phyloP scores from a whole-genome alignment of 2,888 invertebrate species.

The Euclidia mi region DNA sequence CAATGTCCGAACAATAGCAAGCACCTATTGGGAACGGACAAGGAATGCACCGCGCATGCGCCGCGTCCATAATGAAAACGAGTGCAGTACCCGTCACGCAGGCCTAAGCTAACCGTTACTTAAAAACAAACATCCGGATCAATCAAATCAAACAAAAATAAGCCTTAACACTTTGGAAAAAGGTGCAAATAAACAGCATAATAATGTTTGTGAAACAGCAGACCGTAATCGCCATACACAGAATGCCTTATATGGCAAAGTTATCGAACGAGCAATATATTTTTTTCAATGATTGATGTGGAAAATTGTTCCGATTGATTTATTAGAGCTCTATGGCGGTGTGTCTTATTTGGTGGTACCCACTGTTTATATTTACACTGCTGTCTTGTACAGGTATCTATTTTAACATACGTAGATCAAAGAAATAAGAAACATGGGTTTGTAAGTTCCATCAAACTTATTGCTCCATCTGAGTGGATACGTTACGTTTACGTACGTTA shows the following conservation, averaged over 20 bases:
- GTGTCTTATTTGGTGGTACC: no score
- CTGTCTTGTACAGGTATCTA: no score
- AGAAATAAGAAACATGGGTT: no score
- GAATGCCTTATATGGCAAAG: slow-evolving; percentile 25
- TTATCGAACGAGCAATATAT: slow-evolving; percentile 37
- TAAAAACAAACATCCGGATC: slow-evolving; percentile 33
- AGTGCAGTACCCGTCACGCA: slow-evolving; percentile 73
- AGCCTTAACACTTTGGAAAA: slow-evolving; percentile 20
- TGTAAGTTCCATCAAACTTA: no score
- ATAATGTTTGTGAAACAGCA: slow-evolving; percentile 24
- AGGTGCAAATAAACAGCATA: not conserved
- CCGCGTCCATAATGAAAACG: slow-evolving; percentile 73
- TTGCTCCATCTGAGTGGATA: no score
- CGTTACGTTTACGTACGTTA: no score
- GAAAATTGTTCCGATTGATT: slow-evolving; percentile 29
- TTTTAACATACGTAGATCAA: no score
- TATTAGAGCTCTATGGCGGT: slow-evolving; percentile 25
- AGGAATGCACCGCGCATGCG: slow-evolving; percentile 79
- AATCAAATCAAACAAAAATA: slow-evolving; percentile 28
- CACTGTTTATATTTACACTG: no score
- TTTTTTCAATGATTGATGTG: slow-evolving; percentile 39
- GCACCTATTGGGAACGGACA: slow-evolving; percentile 46
- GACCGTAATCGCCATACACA: slow-evolving; percentile 29
- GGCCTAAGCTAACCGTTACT: slow-evolving; percentile 73
- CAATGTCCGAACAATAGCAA: slow-evolving; percentile 50